A percentile compares a stretch with the other conserved stretches of the same genome.
phyloP scores from a whole-genome alignment of 1,140 invertebrate species.

The Aporrectodea caliginosa region DNA sequence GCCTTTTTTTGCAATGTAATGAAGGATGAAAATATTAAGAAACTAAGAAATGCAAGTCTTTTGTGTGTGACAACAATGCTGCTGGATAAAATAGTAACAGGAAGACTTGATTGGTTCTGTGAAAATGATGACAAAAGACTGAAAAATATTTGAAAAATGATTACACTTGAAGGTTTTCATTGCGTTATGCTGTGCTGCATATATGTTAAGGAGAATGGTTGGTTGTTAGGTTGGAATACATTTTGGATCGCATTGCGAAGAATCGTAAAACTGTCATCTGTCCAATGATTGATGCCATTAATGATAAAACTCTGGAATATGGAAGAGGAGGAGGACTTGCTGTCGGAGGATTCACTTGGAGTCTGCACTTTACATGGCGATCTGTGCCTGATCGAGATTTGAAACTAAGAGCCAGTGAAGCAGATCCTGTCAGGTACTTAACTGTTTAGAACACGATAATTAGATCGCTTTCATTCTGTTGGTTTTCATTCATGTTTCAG shows the following conservation, averaged over 20 bases:
- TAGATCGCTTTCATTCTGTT: too few relatives aligned
- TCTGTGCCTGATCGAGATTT: conserved; percentile 8
- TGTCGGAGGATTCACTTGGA: conserved; percentile 93
- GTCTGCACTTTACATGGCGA: conserved; percentile 70
- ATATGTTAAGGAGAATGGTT: background rate
- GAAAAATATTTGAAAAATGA: too few relatives aligned
- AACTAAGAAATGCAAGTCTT: background rate
- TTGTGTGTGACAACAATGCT: too few relatives aligned
- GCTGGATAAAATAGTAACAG: background rate
- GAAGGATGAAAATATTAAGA: background rate
- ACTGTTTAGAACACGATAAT: too few relatives aligned
- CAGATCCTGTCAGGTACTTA: conserved; percentile 60
- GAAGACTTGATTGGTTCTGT: background rate
- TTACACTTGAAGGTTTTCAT: too few relatives aligned
- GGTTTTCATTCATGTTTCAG: too few relatives aligned
- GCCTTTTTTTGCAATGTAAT: too few relatives aligned
- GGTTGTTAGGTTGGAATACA: conserved; percentile 77
- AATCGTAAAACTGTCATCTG: conserved; percentile 79
- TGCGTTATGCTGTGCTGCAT: background rate
- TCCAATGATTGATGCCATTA: conserved; percentile 95
- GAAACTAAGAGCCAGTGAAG: conserved; percentile 1
- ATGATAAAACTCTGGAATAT: conserved; percentile 92
- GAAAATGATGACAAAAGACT: background rate
- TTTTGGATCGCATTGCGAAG: conserved; percentile 87
- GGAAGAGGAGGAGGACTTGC: conserved; percentile 60